Conservation (phyloP, 92 coral and sea anemone genomes). For the Pocillopora grandis region DNA sequence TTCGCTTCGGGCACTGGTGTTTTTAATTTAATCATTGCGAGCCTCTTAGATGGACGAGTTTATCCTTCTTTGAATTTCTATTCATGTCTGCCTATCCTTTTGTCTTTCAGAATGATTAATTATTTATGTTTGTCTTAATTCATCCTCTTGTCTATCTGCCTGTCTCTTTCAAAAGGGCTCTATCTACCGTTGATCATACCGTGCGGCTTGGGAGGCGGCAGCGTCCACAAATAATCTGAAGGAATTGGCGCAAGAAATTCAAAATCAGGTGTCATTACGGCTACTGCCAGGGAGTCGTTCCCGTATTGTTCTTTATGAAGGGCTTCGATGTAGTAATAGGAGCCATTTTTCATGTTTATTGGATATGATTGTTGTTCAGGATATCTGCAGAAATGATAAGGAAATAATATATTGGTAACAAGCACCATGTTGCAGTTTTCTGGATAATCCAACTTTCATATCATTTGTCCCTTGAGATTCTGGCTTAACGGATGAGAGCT, state of each 20-base stretch:
- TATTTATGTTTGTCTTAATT: too few species aligned
- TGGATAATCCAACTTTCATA: too few species aligned
- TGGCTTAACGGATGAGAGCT: too few species aligned
- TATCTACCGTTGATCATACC: conserved; percentile 7
- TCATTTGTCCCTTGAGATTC: too few species aligned
- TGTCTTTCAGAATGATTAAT: too few species aligned
- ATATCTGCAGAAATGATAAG: conserved; percentile 33
- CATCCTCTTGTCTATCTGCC: not conserved
- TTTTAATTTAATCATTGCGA: too few species aligned
- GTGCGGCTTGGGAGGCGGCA: conserved; percentile 46
- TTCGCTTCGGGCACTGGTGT: too few species aligned
- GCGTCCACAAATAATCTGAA: conserved; percentile 67
- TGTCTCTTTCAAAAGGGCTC: not conserved
- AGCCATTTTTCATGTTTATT: conserved; percentile 60
- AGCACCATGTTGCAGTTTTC: too few species aligned
- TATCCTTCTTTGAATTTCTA: too few species aligned
- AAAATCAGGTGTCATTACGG: conserved; percentile 57
- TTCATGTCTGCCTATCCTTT: too few species aligned
- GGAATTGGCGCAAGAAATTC: conserved; percentile 69
- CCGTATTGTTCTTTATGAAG: conserved; percentile 87
- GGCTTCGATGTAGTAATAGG: conserved; percentile 77
- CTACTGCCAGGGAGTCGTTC: conserved; percentile 61
- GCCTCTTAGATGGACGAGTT: too few species aligned
- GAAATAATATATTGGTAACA: not conserved
- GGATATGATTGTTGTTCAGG: conserved; percentile 72